phyloP scores from a whole-genome alignment of 2,113 vertebrate genomes.

The Hippoglossus stenolepis region DNA sequence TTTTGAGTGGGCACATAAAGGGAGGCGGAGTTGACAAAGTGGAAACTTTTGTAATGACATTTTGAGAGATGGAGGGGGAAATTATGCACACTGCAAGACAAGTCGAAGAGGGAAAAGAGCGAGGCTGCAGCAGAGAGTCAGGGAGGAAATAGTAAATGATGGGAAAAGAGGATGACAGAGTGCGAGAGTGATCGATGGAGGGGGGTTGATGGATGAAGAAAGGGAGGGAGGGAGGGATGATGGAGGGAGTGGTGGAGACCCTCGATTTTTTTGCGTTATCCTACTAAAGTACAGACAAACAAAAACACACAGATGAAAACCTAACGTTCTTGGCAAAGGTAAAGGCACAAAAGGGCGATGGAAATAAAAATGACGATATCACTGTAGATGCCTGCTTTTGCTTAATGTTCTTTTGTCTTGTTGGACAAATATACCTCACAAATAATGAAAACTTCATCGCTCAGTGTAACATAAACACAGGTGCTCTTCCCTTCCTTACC shows the following conservation, averaged over 20 bases:
- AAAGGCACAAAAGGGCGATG: too few relatives aligned
- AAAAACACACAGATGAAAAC: too few relatives aligned
- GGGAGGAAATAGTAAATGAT: conserved; percentile 43
- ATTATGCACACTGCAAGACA: neutral
- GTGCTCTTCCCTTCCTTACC: neutral
- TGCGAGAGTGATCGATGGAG: conserved; percentile 40
- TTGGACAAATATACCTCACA: too few relatives aligned
- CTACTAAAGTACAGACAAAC: too few relatives aligned
- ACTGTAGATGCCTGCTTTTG: too few relatives aligned
- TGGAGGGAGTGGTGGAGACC: conserved; percentile 49
- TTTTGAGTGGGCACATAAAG: conserved; percentile 17
- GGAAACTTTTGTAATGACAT: conserved; percentile 16
- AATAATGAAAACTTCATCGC: too few relatives aligned
- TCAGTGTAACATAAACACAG: neutral
- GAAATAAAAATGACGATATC: too few relatives aligned
- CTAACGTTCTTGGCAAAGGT: too few relatives aligned
- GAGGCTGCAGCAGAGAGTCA: conserved; percentile 9
- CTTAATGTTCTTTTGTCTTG: too few relatives aligned
- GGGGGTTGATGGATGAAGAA: conserved; percentile 39
- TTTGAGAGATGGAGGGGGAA: conserved; percentile 37
- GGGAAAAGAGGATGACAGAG: conserved; percentile 35
- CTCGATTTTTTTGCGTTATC: too few relatives aligned
- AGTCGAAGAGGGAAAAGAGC: conserved; percentile 11
- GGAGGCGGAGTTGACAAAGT: conserved; percentile 33
- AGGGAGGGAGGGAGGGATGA: conserved; percentile 46